Base-by-base conservation (phyloP, 2,888 invertebrate genomes). In the Syrista parreyssii region DNA sequence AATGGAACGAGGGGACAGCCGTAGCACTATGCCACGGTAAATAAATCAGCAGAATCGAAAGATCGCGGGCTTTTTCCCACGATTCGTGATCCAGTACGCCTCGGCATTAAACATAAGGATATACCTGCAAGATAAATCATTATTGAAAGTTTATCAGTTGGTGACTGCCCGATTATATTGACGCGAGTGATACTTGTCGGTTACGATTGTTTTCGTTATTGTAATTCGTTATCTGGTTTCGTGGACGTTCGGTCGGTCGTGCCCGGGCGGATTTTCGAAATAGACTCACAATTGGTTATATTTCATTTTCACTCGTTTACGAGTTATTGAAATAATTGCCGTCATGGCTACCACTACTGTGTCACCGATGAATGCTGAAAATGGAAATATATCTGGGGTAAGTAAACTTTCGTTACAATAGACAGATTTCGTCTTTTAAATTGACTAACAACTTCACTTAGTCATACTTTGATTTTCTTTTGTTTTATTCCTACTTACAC, bases 351-450 rank as follows among this genome's bases (percentile, higher is more conserved):
- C 81, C 35, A 78, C 80, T 69, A 79, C 82, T 40, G 82, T 84
- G 11, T 79, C 80, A 31, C 84, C 84, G n/a, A 34, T 79, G 12
- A 75, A 79, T 69, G 72, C 82, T 35, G 84, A 83, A 69, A 84
- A 81, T 76, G 82, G 82, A 31, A 83, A 76, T 73, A 75, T 81
- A 36, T 79, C 80, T 81, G 82, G 82, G 84, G 84, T 83, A 80
- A 84, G 82, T 82, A 30, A 32, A 30, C 23, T 55, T 55, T 55
- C 23, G 9, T 55, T 55, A 55, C 55, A 3, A 15, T 55, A 40
- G 15, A 40, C 23, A 23, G 55, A 23, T 23, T 55, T 55, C 55
- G 2, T 9, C 6, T 40, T 55, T 55, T 55, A 0, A 55, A 55
- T 23, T 55, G 55, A 23, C 23, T 0, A 55, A 55, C 1, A 15